Evolutionary conservation across 2,797 vertebrate species (phyloP), one percentile per base, ranked within the genome.

Genomic region (Clarias platycephalus): DNA sequence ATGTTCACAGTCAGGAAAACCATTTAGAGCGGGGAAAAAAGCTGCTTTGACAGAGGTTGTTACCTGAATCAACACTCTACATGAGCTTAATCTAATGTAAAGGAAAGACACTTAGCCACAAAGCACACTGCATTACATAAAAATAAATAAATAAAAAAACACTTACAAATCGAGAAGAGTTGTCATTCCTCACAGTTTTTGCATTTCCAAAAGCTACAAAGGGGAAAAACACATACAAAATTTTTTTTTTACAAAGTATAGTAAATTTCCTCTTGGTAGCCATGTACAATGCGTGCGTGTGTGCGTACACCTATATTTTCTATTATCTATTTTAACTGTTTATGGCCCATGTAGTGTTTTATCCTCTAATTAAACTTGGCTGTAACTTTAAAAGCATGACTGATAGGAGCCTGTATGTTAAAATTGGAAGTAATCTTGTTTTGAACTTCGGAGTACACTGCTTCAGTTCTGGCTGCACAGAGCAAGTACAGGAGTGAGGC

Each of bases 161-260:
- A 99, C 98, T 99, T 92, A 99, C 98, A 91, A 99, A 99, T 97
- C 98, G 95, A 87, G 98, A 99, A 0, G 98, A 99, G 92, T 99
- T 99, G 94, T 99, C 98, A 85, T 99, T 99, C 91, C 97, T 95
- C 86, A 98, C 95, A 5, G 98, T 99, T 95, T 99, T 99, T 87
- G 98, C 98, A 89, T 99, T 99, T 93, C 98, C 98, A 93, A 99
- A 99, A 86, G 98, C 98, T 99, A 90, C 83, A 93, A 89, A 86
- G 53, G 16, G 57, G 83, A 55, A 83, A 81, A 66, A 89, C 88
- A 40, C 9, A 91, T 78, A 92, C 86, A 86, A 80, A 44, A 83
- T 57, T 72, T 60, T 85, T 72, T 60, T 85, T 16, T 72, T n/a
- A 62, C 16, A 40, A 71, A 76, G 57, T 64, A 1, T 6, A 26